These are phyloP conservation scores for Pomatostomus ruficeps DNA, from an alignment of 2,113 vertebrate species.

Conservation along the genomic window DNA sequence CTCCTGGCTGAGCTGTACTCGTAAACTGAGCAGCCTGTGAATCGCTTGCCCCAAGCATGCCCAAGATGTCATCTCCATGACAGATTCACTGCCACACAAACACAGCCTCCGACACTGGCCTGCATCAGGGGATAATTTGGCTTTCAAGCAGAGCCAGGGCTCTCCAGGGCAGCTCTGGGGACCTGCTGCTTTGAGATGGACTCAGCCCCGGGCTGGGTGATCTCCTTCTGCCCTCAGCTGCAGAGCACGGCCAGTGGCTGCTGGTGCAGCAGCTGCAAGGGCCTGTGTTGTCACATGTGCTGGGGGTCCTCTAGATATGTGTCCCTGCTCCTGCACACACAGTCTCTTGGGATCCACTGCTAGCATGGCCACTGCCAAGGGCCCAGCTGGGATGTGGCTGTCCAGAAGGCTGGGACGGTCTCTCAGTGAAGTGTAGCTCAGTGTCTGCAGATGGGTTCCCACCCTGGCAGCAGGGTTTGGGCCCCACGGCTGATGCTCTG, in stretches of 20 bases:
- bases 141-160: background rate
- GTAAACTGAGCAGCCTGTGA: background rate
- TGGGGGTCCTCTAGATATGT: background rate
- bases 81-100: background rate
- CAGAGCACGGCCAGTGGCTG: background rate
- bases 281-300: accelerated
- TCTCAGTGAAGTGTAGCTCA: accelerated
- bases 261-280: background rate
- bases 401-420: background rate
- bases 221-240: background rate
- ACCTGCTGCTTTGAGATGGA: background rate
- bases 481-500: background rate
- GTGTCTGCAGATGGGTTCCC: background rate
- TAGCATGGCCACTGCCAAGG: background rate
- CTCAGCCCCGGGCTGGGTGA: accelerated
- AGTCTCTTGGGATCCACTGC: background rate
- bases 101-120: background rate
- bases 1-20: background rate
- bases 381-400: accelerated
- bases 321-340: background rate
- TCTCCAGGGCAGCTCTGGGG: background rate
- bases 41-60: background rate
- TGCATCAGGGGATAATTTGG: background rate
- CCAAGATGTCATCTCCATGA: background rate
- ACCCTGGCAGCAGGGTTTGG: background rate